Evolutionary conservation across 2,888 invertebrate genomes (phyloP), one percentile per base, ranked within the genome.

Genomic region (Pseudococcus viburni): DNA sequence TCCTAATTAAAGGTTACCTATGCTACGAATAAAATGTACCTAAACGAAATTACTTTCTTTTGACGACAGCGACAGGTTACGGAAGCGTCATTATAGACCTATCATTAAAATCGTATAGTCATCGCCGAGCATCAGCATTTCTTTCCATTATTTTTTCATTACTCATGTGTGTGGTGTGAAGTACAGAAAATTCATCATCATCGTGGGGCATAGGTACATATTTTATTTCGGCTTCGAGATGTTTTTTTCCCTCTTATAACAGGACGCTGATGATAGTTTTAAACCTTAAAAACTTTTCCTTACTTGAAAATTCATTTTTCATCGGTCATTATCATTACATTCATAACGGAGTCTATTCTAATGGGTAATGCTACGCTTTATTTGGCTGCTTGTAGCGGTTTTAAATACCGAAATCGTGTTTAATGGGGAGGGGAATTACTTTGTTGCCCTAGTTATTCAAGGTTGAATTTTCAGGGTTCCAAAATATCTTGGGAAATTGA

Each of bases 111-210:
- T 64, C 11, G 64, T 64, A 22, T 22, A 64, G 64, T 22, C 64
- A 59, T 64, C 22, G 26, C 0, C 11, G 64, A 64, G 64, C 64
- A 64, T 59, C 15, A 42, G 42, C 42, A 9, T 73, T 42, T 77
- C 77, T 77, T 77, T 77, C 39, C 77, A 77, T 39, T 77, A 77
- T 42, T 77, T 42, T 77, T 77, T 77, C 17, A 77, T 77, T 77
- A 77, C 77, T 77, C 64, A 64, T 64, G 22, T 64, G 22, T 64
- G 64, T 64, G 64, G 22, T 64, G 64, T 64, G 64, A 64, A 64
- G 64, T 64, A 64, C 4, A 64, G 64, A 64, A 64, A 64, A 64
- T 64, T 64, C 22, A 22, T 64, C 64, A 64, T 64, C 64, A 22
- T 64, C 64, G 19, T 9, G 1, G 8, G 1, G 42, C 42, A 42